These are phyloP conservation scores for Andricus grossulariae DNA, from an alignment of 1,140 invertebrate genomes.

Conservation along the genomic window DNA sequence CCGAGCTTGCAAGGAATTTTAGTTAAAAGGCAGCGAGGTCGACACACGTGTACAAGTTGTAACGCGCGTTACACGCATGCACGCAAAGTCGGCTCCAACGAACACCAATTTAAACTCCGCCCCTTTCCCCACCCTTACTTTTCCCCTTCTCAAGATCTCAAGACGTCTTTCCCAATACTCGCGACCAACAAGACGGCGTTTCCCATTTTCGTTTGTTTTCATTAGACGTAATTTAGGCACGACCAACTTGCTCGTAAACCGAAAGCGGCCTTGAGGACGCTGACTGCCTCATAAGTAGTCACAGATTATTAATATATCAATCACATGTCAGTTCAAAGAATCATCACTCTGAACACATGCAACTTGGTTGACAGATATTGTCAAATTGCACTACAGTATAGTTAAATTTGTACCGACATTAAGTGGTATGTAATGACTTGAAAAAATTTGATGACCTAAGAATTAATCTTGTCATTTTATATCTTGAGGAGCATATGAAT, in stretches of 20 bases:
- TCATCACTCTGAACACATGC: neutral
- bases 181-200: conserved; percentile 20
- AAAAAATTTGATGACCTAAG: too few species aligned
- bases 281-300: conserved; percentile 6
- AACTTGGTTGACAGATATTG: neutral
- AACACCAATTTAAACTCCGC: conserved; percentile 52
- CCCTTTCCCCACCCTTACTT: conserved; percentile 44
- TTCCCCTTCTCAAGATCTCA: conserved; percentile 36
- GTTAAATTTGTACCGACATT: neutral
- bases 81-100: conserved; percentile 36
- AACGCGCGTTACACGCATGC: conserved; percentile 42
- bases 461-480: too few species aligned
- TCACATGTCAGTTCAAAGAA: conserved; percentile 16
- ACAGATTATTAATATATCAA: conserved; percentile 26
- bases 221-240: conserved; percentile 39
- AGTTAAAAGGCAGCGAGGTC: conserved; percentile 64
- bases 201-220: conserved; percentile 45
- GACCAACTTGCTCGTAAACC: neutral
- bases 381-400: too few species aligned
- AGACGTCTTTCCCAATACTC: neutral
- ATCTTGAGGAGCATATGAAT: too few species aligned
- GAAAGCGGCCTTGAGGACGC: neutral
- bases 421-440: neutral
- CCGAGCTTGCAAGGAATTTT: conserved; percentile 68
- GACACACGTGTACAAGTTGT: conserved; percentile 46